These are phyloP conservation scores for Pachycephus smyrnensis DNA, from an alignment of 2,888 invertebrate species.

Conservation along the genomic window DNA sequence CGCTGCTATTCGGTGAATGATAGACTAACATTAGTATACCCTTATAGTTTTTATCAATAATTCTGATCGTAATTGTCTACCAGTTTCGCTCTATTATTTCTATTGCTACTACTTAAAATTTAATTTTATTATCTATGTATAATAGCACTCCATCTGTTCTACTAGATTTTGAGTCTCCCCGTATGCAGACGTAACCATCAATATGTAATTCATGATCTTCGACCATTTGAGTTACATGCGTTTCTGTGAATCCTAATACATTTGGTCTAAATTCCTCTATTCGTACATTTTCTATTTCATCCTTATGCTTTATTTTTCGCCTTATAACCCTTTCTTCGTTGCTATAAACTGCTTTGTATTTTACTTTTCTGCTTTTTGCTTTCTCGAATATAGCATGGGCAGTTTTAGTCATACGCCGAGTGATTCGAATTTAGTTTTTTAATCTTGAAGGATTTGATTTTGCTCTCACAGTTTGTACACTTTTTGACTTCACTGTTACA, in stretches of 20 bases:
- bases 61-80: constrained; percentile 13
- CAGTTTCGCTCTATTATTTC: constrained; percentile 11
- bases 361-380: constrained; percentile 12
- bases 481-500: constrained; percentile 15
- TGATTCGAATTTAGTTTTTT: constrained; percentile 9
- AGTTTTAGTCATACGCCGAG: constrained; percentile 18
- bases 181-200: neutral
- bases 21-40: too few species aligned
- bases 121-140: constrained; percentile 18
- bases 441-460: constrained; percentile 11
- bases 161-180: constrained; percentile 1
- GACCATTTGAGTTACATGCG: too few species aligned
- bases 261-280: constrained; percentile 8
- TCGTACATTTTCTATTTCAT: constrained; percentile 17
- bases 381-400: constrained; percentile 16
- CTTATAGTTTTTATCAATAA: too few species aligned
- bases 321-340: neutral
- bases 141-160: constrained; percentile 15
- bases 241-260: constrained; percentile 22
- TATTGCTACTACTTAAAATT: constrained; percentile 13
- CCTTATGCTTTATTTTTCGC: constrained; percentile 19
- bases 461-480: constrained; percentile 23
- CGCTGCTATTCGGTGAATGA: too few species aligned
- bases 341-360: constrained; percentile 22
- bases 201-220: too few species aligned